Evolutionary conservation across 2,797 vertebrate genomes (phyloP).

Genomic region (Enteromius treurensis): DNA sequence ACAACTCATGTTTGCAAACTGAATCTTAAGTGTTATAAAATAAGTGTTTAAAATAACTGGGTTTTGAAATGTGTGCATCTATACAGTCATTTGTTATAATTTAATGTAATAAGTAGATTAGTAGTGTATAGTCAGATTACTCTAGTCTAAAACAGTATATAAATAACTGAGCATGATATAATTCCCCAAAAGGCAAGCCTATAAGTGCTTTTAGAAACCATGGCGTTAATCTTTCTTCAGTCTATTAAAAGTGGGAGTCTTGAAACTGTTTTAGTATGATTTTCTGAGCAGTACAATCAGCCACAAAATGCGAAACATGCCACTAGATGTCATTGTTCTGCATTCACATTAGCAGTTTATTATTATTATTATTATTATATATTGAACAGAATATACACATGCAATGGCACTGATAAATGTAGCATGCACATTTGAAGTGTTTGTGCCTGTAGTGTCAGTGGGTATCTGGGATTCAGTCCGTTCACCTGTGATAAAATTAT

Average conservation of each 20-base stretch:
- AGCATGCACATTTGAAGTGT: background rate
- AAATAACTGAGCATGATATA: background rate
- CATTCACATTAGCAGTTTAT: background rate
- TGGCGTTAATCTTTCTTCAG: background rate
- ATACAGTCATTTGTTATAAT: background rate
- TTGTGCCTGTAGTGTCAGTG: background rate
- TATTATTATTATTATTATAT: no score
- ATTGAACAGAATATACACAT: no score
- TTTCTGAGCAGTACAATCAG: background rate
- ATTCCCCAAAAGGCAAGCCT: background rate
- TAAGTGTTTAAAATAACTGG: background rate
- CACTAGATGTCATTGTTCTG: conserved; percentile 26
- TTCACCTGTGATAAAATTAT: background rate
- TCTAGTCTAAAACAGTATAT: background rate
- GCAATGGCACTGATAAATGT: no score
- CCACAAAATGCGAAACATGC: background rate
- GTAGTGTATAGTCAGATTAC: background rate
- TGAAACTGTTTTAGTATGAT: background rate
- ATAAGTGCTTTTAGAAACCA: background rate
- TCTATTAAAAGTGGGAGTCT: background rate
- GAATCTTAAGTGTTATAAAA: background rate
- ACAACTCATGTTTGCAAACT: background rate
- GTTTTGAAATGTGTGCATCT: background rate
- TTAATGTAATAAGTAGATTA: background rate
- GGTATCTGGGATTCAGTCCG: background rate